Evolutionary conservation across 2,113 vertebrate species (phyloP), one percentile per base, ranked within the genome.

Genomic region (Notothenia coriiceps): DNA sequence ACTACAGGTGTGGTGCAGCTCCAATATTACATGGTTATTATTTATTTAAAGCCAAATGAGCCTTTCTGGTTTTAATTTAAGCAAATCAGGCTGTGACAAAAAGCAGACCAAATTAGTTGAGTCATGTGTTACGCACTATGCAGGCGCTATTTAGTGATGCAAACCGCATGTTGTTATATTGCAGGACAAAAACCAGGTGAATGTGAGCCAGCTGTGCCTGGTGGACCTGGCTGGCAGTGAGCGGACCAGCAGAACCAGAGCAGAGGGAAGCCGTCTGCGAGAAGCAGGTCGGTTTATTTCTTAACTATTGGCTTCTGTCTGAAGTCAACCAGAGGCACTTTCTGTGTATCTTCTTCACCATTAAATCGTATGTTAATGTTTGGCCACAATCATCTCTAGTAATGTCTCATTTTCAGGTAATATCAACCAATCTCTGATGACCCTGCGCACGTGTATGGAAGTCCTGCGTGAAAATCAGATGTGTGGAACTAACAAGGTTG

Each of bases 351-450:
- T 18, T 56, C 0, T 18, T 56, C 0, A 61, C 0, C 1, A 6
- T 40, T 46, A n/a, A 43, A 13, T 70, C 46, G 5, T 43, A 10
- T 59, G 47, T 10, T 59, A 3, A 25, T 55, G 20, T 69, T 62
- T 68, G 29, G 70, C 35, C 12, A 59, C 5, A 15, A 6, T 17
- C 55, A 0, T 77, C 11, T 67, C 4, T 40, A 11, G 2, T 57
- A 1, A 43, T 74, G 35, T 83, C 4, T 83, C 8, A 2, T 59
- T 63, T 43, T n/a, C 85, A 99, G 98, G 98, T 14, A 99, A 98
- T 78, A 99, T 99, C 74, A 99, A 99, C 84, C 98, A 99, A 74
- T 99, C 98, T 0, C 29, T 99, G 43, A 99, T 99, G 98, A 99
- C 97, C 0, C 69, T 99, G 13, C 96, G 98, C 59, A 98, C 97